phyloP scores from a whole-genome alignment of 2,888 invertebrate species.

The Opisthograptis luteolata region DNA sequence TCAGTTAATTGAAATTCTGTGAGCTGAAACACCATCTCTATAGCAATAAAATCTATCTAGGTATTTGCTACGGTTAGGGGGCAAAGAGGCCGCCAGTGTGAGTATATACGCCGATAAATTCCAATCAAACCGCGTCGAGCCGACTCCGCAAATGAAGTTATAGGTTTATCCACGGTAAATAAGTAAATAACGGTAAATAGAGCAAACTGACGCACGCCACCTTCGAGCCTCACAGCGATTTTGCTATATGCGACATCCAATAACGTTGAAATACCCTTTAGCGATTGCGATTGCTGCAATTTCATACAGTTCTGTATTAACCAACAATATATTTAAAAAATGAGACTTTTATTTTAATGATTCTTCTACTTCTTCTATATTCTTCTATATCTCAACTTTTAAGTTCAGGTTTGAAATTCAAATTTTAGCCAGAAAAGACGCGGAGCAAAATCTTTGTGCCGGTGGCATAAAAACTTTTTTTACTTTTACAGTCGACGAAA shows the following conservation, averaged over 20 bases:
- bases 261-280: not conserved
- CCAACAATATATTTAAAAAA: too few species aligned
- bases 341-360: too few species aligned
- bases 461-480: too few species aligned
- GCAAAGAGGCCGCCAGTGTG: slow-evolving; percentile 43
- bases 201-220: slow-evolving; percentile 29
- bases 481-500: too few species aligned
- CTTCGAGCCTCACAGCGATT: slow-evolving; percentile 30
- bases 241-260: slow-evolving; percentile 16
- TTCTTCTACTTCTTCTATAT: too few species aligned
- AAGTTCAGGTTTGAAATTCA: too few species aligned
- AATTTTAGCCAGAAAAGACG: too few species aligned
- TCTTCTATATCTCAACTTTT: too few species aligned
- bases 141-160: slow-evolving; percentile 56
- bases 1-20: too few species aligned
- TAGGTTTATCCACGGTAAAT: slow-evolving; percentile 50
- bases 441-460: too few species aligned
- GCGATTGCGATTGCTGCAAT: not conserved
- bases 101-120: slow-evolving; percentile 64
- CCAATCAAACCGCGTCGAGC: slow-evolving; percentile 55
- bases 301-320: too few species aligned
- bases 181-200: slow-evolving; percentile 36
- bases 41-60: slow-evolving; percentile 41
- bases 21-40: not conserved
- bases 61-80: slow-evolving; percentile 26